phyloP scores from a whole-genome alignment of 2,113 vertebrate species.

The Melospiza melodia region DNA sequence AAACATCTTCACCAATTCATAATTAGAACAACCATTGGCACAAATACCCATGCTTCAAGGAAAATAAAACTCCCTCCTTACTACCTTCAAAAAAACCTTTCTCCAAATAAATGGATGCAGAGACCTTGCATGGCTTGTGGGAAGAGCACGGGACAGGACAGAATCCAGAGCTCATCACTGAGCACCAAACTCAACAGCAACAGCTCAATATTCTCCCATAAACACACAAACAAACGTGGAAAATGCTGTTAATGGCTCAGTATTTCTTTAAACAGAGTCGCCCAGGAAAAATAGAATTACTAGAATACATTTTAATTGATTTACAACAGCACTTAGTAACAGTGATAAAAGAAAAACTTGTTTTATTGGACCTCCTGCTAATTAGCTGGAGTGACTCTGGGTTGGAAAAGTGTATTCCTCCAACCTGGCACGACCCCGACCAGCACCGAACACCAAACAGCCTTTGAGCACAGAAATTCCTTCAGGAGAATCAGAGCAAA shows the following conservation, averaged over 20 bases:
- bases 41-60: neutral
- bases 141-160: rapidly evolving
- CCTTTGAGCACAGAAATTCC: neutral
- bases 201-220: neutral
- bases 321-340: conserved; percentile 63
- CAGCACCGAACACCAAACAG: neutral
- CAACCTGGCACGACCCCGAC: neutral
- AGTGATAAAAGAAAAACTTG: conserved; percentile 64
- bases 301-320: conserved; percentile 69
- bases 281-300: conserved; percentile 37
- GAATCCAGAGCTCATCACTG: rapidly evolving
- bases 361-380: conserved; percentile 66
- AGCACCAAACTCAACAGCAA: neutral
- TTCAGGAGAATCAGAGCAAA: neutral
- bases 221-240: neutral
- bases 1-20: neutral
- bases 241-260: neutral
- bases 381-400: conserved; percentile 31
- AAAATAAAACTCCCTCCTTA: neutral
- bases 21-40: neutral
- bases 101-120: neutral
- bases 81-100: neutral
- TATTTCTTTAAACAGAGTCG: neutral
- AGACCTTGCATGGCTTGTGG: rapidly evolving
- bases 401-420: neutral